Conservation (phyloP, 2,113 vertebrate genomes). For the Sorex araneus region DNA sequence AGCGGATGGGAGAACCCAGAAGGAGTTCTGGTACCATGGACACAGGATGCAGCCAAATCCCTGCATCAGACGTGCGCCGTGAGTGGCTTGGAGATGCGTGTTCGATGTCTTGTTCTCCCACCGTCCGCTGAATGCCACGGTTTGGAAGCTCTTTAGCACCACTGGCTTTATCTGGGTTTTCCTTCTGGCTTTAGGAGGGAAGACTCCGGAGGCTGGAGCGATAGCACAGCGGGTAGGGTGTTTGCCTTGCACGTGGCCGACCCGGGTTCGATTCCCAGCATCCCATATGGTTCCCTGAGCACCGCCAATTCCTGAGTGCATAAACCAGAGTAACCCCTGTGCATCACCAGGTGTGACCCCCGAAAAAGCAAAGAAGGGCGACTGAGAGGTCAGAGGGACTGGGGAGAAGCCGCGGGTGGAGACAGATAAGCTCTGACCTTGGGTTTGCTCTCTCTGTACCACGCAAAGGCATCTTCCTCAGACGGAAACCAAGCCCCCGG, state of each 20-base stretch:
- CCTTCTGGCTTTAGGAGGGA: background rate
- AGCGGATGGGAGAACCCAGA: background rate
- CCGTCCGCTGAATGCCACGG: background rate
- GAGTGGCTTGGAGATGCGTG: background rate
- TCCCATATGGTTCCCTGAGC: no score
- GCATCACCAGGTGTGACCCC: no score
- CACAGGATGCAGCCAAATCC: background rate
- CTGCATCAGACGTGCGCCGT: background rate
- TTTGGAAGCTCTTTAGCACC: background rate
- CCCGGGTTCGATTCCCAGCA: no score
- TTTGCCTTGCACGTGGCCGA: no score
- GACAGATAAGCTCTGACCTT: background rate
- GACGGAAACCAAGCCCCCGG: conserved; percentile 3
- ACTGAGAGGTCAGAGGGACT: no score
- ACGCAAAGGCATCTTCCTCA: conserved; percentile 42
- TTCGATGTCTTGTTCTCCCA: no score
- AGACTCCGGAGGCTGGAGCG: background rate
- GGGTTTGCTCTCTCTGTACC: background rate
- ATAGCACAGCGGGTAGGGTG: no score
- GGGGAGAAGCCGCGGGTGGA: no score
- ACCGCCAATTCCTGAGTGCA: no score
- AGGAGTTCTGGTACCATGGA: background rate
- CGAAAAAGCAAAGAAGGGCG: no score
- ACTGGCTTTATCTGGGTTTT: background rate
- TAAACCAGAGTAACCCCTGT: no score